These are phyloP conservation scores for Triplophysa yarkandensis DNA, from an alignment of 2,797 vertebrate genomes.

Conservation along the genomic window DNA sequence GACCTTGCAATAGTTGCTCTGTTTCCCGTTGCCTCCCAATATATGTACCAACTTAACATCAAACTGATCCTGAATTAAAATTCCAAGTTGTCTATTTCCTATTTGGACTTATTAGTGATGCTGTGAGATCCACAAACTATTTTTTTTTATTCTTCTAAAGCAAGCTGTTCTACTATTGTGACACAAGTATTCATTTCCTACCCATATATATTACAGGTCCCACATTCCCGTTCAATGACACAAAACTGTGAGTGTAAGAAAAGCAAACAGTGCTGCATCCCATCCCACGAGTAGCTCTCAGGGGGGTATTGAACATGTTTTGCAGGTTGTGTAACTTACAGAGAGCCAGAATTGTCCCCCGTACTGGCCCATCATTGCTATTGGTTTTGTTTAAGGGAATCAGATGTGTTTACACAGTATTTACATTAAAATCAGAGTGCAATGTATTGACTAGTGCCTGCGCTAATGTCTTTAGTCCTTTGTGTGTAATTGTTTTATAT, in stretches of 20 bases:
- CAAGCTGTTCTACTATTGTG: neutral
- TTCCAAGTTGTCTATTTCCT: no score
- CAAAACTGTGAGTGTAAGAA: slow-evolving; percentile 34
- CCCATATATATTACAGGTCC: slow-evolving; percentile 22
- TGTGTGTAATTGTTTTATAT: neutral
- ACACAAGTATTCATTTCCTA: neutral
- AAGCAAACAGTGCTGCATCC: slow-evolving; percentile 41
- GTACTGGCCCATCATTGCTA: slow-evolving; percentile 32
- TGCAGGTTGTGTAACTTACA: slow-evolving; percentile 38
- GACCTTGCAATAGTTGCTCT: slow-evolving; percentile 57
- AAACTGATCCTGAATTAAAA: slow-evolving; percentile 30
- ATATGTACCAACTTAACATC: slow-evolving; percentile 47
- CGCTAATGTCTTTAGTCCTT: neutral
- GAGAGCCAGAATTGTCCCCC: slow-evolving; percentile 39
- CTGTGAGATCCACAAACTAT: neutral
- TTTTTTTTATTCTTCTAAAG: neutral
- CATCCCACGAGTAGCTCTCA: slow-evolving; percentile 20
- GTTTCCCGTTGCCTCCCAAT: slow-evolving; percentile 42
- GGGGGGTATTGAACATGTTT: slow-evolving; percentile 40
- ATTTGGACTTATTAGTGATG: neutral
- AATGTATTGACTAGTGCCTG: neutral
- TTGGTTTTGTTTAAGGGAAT: slow-evolving; percentile 31
- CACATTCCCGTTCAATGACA: slow-evolving; percentile 43
- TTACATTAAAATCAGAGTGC: slow-evolving; percentile 13
- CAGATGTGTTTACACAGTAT: slow-evolving; percentile 1